A percentile compares a stretch with the other conserved stretches of the same genome.
phyloP scores from a whole-genome alignment of 2,888 invertebrate species.

The Drosophila parthenogenetica region DNA sequence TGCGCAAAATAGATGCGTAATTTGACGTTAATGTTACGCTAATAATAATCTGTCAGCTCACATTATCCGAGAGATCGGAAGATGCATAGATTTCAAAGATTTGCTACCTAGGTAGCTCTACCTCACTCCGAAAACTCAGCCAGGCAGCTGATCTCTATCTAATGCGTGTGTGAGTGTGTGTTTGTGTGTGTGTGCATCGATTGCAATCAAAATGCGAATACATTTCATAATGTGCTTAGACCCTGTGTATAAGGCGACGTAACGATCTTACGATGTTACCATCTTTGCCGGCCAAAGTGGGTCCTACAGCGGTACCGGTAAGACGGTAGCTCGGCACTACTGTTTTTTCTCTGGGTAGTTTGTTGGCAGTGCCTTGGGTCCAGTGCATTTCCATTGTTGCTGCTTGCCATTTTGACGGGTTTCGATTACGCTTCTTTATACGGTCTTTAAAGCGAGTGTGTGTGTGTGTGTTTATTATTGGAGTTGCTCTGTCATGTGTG shows the following conservation, averaged over 20 bases:
- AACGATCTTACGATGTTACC: constrained; percentile 39
- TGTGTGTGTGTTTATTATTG: constrained; percentile 23
- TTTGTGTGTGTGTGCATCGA: constrained; percentile 34
- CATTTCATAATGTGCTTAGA: constrained; percentile 64
- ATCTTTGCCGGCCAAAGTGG: constrained; percentile 27
- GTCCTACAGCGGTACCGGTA: constrained; percentile 26
- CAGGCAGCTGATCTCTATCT: constrained; percentile 61
- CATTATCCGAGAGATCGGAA: constrained; percentile 48
- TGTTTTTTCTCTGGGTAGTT: background rate
- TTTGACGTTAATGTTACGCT: constrained; percentile 83
- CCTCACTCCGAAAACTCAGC: constrained; percentile 7
- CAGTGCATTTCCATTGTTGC: constrained; percentile 53
- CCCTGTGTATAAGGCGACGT: constrained; percentile 48
- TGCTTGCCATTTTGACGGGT: constrained; percentile 78
- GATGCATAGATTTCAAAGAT: constrained; percentile 19
- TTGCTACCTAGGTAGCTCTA: constrained; percentile 28
- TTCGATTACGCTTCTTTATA: constrained; percentile 66
- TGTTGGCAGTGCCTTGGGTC: constrained; percentile 33
- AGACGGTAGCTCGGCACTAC: constrained; percentile 2
- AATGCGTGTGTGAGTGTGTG: constrained; percentile 24
- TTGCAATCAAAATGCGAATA: constrained; percentile 65
- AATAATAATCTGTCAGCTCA: constrained; percentile 83
- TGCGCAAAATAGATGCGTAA: constrained; percentile 79
- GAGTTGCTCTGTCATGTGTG: constrained; percentile 69
- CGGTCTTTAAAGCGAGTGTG: background rate